phyloP scores from a whole-genome alignment of 2,113 vertebrate species.

The Hyperopisus bebe region DNA sequence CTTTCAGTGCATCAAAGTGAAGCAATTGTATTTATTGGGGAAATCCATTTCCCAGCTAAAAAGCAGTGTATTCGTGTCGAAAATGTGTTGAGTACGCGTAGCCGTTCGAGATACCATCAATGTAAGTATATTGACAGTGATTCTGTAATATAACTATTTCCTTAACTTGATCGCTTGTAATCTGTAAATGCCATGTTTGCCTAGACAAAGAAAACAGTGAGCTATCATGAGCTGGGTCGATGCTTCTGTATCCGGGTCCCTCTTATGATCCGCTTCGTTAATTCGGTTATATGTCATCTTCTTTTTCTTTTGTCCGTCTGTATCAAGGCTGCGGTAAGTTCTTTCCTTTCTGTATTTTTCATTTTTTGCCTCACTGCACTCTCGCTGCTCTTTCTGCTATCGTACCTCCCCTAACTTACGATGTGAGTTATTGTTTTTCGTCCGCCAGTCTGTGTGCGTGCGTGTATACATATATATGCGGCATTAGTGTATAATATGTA shows the following conservation, averaged over 20 bases:
- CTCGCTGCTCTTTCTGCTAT: neutral
- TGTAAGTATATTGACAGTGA: neutral
- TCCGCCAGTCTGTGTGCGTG: slow-evolving; percentile 19
- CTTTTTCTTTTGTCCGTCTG: slow-evolving; percentile 70
- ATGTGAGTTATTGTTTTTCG: neutral
- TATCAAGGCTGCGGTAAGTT: slow-evolving; percentile 98
- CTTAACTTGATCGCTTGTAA: neutral
- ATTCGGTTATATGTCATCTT: slow-evolving; percentile 81
- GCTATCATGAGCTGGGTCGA: neutral
- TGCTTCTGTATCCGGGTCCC: neutral
- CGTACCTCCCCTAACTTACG: slow-evolving; percentile 20
- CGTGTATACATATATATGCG: slow-evolving; percentile 25
- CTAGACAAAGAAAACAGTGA: neutral
- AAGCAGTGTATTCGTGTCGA: neutral
- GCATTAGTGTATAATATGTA: slow-evolving; percentile 30
- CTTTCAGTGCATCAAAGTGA: neutral
- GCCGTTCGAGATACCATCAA: neutral
- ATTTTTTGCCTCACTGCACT: neutral
- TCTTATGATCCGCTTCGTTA: slow-evolving; percentile 41
- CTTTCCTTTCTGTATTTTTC: slow-evolving; percentile 50
- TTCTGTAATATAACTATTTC: neutral
- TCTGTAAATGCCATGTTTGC: neutral
- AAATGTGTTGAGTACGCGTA: neutral
- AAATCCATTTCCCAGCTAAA: neutral
- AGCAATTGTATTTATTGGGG: neutral